Percentiles rank a stretch among this genome's conserved stretches.
These are phyloP conservation scores for Spongia lamella DNA, from an alignment of 37 sponge, comb jelly and placozoan genomes.

Conservation along the genomic window DNA sequence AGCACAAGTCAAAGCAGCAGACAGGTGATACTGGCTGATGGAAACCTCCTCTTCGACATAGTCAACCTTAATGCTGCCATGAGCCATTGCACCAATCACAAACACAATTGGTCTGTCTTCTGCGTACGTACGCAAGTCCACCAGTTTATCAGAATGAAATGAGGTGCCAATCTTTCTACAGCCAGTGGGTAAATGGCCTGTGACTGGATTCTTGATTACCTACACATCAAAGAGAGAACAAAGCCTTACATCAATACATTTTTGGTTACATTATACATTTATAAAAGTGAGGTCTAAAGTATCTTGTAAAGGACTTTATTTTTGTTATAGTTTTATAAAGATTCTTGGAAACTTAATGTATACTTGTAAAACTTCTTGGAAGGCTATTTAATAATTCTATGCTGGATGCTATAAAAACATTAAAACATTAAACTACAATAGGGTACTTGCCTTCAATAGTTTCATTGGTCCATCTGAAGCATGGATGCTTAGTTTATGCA, in stretches of 20 bases:
- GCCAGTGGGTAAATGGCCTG: conserved; percentile 91
- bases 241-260: no score
- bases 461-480: conserved; percentile 96
- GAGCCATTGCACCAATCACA: conserved; percentile 97
- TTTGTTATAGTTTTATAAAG: no score
- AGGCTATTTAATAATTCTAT: neutral
- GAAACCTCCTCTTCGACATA: conserved; percentile 90
- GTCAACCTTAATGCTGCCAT: conserved; percentile 90
- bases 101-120: conserved; percentile 90
- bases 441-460: conserved; percentile 89
- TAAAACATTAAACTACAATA: neutral
- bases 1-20: conserved; percentile 95
- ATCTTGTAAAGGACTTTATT: no score
- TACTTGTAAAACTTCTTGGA: no score
- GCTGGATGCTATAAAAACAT: conserved; percentile 4
- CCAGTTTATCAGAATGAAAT: conserved; percentile 77
- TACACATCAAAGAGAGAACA: no score
- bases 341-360: no score
- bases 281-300: no score
- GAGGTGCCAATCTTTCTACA: conserved; percentile 92
- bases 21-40: conserved; percentile 96
- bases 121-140: conserved; percentile 73
- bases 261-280: no score
- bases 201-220: conserved; percentile 98
- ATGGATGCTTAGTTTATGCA: conserved; percentile 96